Percentiles rank a stretch among this genome's conserved stretches.
These are phyloP conservation scores for Leptobrachium leishanense DNA, from an alignment of 2,113 vertebrate genomes.

Conservation along the genomic window DNA sequence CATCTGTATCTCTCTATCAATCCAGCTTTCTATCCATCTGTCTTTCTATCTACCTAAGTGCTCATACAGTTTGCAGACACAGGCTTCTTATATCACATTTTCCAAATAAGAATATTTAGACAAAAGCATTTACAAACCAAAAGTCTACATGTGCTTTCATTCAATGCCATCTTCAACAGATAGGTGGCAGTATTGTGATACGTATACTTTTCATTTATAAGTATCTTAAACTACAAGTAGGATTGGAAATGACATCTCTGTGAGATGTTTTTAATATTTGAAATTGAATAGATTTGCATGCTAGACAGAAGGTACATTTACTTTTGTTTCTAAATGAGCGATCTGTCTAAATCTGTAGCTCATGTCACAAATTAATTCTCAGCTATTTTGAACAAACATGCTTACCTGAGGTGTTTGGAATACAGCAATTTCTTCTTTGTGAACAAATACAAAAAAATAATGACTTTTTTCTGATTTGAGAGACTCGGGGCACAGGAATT, in stretches of 20 bases:
- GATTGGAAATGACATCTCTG: constrained; percentile 10
- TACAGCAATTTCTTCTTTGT: no score
- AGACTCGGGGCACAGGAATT: no score
- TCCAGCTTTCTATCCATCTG: no score
- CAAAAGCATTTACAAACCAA: no score
- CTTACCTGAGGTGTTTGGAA: no score
- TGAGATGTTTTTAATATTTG: constrained; percentile 24
- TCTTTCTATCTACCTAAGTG: no score
- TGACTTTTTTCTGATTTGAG: no score
- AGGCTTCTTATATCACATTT: no score
- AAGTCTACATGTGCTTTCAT: not conserved
- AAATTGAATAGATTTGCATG: constrained; percentile 1
- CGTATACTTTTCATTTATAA: not conserved
- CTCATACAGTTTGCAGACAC: no score
- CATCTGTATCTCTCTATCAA: no score
- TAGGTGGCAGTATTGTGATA: constrained; percentile 45
- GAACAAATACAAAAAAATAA: no score
- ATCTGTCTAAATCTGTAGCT: not conserved
- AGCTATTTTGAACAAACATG: not conserved
- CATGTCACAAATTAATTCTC: not conserved
- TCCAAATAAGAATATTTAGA: no score
- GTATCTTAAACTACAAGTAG: not conserved
- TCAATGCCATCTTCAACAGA: not conserved
- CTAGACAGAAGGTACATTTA: not conserved
- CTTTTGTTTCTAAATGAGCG: not conserved